phyloP scores from a whole-genome alignment of 37 sponge, comb jelly and placozoan species.

The Halisarca cf. caerulea region DNA sequence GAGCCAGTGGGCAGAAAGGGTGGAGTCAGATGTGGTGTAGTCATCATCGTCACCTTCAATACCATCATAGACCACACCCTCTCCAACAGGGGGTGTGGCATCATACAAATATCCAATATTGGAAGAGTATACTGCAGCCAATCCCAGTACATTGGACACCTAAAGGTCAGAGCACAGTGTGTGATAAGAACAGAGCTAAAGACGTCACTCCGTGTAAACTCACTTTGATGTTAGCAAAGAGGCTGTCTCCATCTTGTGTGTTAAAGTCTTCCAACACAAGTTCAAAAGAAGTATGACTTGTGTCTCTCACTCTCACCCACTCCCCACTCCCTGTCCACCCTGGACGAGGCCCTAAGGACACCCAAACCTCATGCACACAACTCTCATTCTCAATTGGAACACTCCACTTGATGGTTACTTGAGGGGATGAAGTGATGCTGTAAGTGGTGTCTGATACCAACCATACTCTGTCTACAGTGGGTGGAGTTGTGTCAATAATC shows the following conservation, averaged over 20 bases:
- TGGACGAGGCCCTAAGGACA: conserved; percentile 59
- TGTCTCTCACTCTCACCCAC: conserved; percentile 32
- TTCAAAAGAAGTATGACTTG: background rate
- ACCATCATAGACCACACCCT: conserved; percentile 58
- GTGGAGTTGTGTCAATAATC: conserved; percentile 73
- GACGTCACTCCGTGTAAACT: background rate
- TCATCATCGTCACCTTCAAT: conserved; percentile 49
- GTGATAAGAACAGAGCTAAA: background rate
- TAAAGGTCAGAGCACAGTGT: background rate
- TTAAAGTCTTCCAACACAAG: background rate
- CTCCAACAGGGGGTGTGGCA: conserved; percentile 63
- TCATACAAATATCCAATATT: conserved; percentile 45
- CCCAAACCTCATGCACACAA: conserved; percentile 38
- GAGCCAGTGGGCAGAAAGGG: conserved; percentile 58
- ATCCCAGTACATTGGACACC: conserved; percentile 73
- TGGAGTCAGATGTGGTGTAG: conserved; percentile 38
- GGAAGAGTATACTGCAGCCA: conserved; percentile 41
- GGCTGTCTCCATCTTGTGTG: conserved; percentile 47
- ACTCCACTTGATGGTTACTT: conserved; percentile 43
- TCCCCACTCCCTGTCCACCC: conserved; percentile 45
- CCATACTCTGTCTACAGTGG: conserved; percentile 31
- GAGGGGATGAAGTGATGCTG: background rate
- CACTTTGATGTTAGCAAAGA: conserved; percentile 45
- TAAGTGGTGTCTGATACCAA: background rate
- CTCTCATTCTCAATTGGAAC: conserved; percentile 57